Percentiles rank a stretch among this genome's conserved stretches.
Conservation (phyloP, 2,888 invertebrate species). For the Himalopsyche japonica region DNA sequence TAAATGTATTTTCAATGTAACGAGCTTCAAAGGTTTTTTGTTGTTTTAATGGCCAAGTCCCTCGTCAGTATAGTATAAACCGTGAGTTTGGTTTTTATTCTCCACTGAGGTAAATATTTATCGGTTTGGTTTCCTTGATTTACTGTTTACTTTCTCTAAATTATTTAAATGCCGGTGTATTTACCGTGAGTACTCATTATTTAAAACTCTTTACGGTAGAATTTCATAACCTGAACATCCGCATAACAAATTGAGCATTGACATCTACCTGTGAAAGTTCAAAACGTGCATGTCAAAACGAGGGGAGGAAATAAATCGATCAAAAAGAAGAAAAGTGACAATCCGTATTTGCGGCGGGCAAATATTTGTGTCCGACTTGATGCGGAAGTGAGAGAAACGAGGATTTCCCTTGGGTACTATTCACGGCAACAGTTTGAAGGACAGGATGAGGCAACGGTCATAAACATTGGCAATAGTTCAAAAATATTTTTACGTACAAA, state of each 20-base stretch:
- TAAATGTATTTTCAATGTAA: no score
- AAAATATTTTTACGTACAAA: neutral
- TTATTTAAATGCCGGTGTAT: no score
- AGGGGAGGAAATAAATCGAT: neutral
- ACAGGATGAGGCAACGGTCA: neutral
- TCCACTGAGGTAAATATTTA: no score
- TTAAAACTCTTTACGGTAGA: neutral
- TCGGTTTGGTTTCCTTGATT: no score
- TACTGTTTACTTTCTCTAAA: no score
- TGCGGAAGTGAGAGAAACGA: conserved; percentile 8
- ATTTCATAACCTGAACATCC: neutral
- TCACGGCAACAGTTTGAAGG: neutral
- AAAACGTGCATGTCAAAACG: neutral
- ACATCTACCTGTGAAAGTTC: neutral
- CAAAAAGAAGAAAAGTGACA: conserved; percentile 16
- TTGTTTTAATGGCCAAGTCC: no score
- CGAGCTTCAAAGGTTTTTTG: no score
- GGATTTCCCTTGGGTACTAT: conserved; percentile 25
- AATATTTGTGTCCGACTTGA: conserved; percentile 29
- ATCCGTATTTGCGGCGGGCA: conserved; percentile 17
- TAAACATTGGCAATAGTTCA: neutral
- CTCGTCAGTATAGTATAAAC: no score
- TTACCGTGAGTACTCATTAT: neutral
- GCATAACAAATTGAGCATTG: neutral
- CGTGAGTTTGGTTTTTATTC: no score